These are phyloP conservation scores for Micromys minutus DNA, from an alignment of 2,113 vertebrate species.

Conservation along the genomic window DNA sequence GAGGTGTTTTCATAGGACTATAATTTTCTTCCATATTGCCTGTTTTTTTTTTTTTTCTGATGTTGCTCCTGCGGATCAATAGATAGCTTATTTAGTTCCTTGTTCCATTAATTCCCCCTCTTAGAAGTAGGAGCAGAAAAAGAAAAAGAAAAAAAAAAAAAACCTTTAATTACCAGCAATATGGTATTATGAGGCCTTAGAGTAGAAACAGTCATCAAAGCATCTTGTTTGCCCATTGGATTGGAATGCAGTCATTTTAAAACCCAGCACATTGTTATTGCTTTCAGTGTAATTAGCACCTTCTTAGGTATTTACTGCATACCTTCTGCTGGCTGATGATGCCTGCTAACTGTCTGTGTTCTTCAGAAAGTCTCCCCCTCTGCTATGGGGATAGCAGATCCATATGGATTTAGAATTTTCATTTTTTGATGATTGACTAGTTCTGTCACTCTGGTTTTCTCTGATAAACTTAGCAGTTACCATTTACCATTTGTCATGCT, in stretches of 20 bases:
- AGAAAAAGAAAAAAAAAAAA: too few relatives aligned
- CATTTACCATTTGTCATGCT: background rate
- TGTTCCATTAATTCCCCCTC: background rate
- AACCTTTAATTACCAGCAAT: background rate
- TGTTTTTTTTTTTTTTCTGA: too few relatives aligned
- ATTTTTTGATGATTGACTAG: background rate
- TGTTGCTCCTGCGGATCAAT: background rate
- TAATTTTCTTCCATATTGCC: slow-evolving; percentile 23
- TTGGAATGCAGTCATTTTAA: background rate
- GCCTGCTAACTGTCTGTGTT: background rate
- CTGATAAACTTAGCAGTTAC: background rate
- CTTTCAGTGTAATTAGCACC: background rate
- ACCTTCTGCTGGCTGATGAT: background rate
- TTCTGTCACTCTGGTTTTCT: background rate
- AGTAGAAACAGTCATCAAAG: background rate
- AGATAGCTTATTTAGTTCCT: background rate
- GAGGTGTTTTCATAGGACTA: background rate
- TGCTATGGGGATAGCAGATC: background rate
- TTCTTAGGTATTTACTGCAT: background rate
- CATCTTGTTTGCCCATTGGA: background rate
- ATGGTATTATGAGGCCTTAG: background rate
- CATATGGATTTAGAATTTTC: background rate
- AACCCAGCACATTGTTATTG: background rate
- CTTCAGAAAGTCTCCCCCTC: background rate
- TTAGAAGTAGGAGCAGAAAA: background rate